These are phyloP conservation scores for Drosophila ohnishii DNA, from an alignment of 1,140 invertebrate genomes.

Conservation along the genomic window DNA sequence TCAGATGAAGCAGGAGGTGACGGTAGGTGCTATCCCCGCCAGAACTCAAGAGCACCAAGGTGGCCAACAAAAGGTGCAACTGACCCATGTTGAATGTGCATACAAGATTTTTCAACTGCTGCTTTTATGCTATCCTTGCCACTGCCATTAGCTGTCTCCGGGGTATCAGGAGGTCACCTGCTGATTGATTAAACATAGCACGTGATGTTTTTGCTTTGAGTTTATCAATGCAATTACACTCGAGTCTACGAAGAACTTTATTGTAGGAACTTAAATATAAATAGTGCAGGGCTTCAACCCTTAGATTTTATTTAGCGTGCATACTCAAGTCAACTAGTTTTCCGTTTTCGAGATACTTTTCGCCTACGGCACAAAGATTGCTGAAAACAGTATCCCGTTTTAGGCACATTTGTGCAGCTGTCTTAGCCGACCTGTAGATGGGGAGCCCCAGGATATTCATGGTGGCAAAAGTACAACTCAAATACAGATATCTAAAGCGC, in stretches of 20 bases:
- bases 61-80: slow-evolving; percentile 14
- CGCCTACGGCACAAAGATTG: slow-evolving; percentile 37
- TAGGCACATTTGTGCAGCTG: slow-evolving; percentile 7
- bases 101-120: not conserved
- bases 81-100: slow-evolving; percentile 28
- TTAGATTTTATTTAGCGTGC: not conserved
- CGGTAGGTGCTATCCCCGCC: not conserved
- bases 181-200: slow-evolving; percentile 15
- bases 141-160: not conserved
- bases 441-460: not conserved
- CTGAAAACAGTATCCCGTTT: slow-evolving; percentile 12
- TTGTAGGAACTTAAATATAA: not conserved
- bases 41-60: not conserved
- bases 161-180: not conserved
- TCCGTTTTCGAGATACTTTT: slow-evolving; percentile 24
- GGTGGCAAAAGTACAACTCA: slow-evolving; percentile 3
- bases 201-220: slow-evolving; percentile 9
- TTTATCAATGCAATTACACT: not conserved
- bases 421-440: not conserved
- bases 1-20: slow-evolving; percentile 23
- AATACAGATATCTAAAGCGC: not conserved
- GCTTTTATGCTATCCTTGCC: slow-evolving; percentile 29
- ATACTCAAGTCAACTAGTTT: slow-evolving; percentile 1
- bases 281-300: not conserved
- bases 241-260: not conserved